Evolutionary conservation across 2,113 vertebrate species (phyloP), one percentile per base, ranked within the genome.

Genomic region (Tylochromis polylepis): DNA sequence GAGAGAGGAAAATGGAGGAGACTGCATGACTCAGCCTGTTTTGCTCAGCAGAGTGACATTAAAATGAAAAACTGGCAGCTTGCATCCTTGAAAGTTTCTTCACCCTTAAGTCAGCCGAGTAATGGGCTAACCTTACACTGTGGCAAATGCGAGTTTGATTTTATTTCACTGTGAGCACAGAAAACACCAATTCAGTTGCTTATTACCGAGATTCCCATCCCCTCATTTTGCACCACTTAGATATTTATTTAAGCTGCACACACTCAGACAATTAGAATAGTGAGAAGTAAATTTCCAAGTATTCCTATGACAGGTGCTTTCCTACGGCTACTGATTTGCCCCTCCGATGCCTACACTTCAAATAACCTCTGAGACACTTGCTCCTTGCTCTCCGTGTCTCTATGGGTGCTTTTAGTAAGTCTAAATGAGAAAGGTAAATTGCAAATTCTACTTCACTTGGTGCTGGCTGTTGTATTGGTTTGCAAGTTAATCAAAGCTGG

Each of bases 11-110:
- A 3, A 75, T 5, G 4, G 36, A 24, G 29, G 4, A 0, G 41
- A 81, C 36, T 3, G 41, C 11, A 27, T 79, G 70, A 81, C 72
- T 87, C 78, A 80, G 43, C 36, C 43, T 4, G 16, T 20, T 77
- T 70, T 5, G 4, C 51, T 81, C n/a, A 34, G 55, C 18, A 12
- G 34, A 16, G 24, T 65, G 55, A 59, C 46, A 34, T 84, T 82
- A 24, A 59, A 65, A 49, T 58, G 49, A 75, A 53, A 87, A 86
- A 86, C 12, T 3, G 3, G 29, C 41, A 65, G 34, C 27, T 56
- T 15, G 24, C 24, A 79, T 79, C 53, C 65, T 51, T 70, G 41
- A 88, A 59, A 83, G 5, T 22, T 62, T 67, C 29, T 3, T 75
- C 72, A 36, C 38, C 59, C 6, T 36, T 82, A 57, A 55, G 3